Evolutionary conservation across 1,140 invertebrate genomes (phyloP), one percentile per base, ranked within the genome.

Genomic region (Drosophila oshimai): DNA sequence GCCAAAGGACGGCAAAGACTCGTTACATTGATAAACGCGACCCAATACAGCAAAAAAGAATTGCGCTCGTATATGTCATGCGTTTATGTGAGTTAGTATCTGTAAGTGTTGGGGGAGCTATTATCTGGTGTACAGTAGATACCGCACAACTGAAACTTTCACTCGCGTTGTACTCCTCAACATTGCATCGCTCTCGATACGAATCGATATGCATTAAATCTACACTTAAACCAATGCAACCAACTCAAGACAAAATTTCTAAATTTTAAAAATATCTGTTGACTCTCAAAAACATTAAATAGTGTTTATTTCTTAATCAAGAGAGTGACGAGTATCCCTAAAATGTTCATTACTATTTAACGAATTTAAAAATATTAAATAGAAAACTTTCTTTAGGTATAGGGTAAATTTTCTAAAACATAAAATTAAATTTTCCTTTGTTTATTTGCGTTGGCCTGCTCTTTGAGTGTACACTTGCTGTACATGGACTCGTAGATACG

Each of bases 11-110:
- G 61, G 33, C 33, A 6, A 42, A 24, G 57, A 65, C 22, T 65
- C 61, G 61, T 49, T 60, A 62, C 58, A 65, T 65, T 65, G 61
- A 65, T 65, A 65, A 65, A 49, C 53, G 28, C 34, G 53, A 64
- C 31, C 41, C 57, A 64, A 64, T 49, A 47, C 39, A 46, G 39
- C 24, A 15, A 29, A 18, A 61, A 20, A 37, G 26, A 24, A 22
- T 9, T n/a, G n/a, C n/a, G 9, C 9, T 44, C 18, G 18, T 41
- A 62, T 62, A 29, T 39, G 24, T 49, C 41, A 65, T 17, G 41
- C 41, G 58, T 37, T 61, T 47, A 42, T 17, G 31, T 24, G 26
- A 13, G 42, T 22, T 33, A n/a, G 17, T 57, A 28, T 54, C n/a
- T 22, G 17, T 12, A 31, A 39, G 51, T 58, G 55, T 39, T 60